A percentile compares a stretch with the other conserved stretches of the same genome.
Conservation (phyloP, 2,797 vertebrate species). For the Brachyrhaphis roseni region DNA sequence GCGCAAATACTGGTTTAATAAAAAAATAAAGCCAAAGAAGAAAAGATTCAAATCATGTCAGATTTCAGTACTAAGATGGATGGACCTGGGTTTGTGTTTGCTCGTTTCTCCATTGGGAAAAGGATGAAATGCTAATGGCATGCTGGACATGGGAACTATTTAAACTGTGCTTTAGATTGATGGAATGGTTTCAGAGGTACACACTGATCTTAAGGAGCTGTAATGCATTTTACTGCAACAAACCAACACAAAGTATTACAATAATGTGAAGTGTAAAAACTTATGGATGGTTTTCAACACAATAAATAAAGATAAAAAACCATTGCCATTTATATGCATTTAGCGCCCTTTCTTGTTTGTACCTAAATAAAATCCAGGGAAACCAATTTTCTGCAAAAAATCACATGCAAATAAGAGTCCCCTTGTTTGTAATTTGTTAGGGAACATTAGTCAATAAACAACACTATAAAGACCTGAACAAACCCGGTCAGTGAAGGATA, state of each 20-base stretch:
- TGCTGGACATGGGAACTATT: background rate
- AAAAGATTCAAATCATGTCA: conserved; percentile 3
- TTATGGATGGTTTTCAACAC: background rate
- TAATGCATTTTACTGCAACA: background rate
- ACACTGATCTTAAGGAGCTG: background rate
- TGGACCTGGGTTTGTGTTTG: background rate
- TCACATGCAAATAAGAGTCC: background rate
- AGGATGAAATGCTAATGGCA: background rate
- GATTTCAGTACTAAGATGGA: conserved; percentile 11
- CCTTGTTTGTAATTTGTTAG: background rate
- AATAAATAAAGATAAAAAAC: background rate
- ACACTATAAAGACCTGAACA: background rate
- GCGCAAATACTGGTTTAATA: too few relatives aligned
- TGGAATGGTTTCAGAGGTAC: background rate
- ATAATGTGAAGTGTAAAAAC: background rate
- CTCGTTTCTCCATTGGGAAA: conserved; percentile 2
- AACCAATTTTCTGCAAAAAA: background rate
- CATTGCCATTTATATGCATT: background rate
- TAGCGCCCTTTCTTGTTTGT: background rate
- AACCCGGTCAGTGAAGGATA: background rate
- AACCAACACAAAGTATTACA: background rate
- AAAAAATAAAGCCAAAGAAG: background rate
- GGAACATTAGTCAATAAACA: background rate
- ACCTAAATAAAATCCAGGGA: background rate
- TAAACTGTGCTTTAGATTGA: background rate